These are phyloP conservation scores for Rhyacichthys aspro DNA, from an alignment of 2,797 vertebrate genomes.

Conservation along the genomic window DNA sequence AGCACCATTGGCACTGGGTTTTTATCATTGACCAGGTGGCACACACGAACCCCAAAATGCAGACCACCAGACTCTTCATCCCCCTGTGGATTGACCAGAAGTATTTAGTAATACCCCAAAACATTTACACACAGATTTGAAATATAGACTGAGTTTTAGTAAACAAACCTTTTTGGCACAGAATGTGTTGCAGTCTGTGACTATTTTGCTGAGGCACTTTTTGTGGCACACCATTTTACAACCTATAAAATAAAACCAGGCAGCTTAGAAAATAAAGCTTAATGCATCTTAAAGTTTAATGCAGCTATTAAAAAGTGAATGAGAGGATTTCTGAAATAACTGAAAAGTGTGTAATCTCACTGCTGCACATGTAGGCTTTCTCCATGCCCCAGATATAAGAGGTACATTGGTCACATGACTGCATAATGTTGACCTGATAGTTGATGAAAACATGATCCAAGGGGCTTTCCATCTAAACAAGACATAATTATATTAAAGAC, in stretches of 20 bases:
- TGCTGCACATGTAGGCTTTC: conserved; percentile 93
- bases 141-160: background rate
- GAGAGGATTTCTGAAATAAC: background rate
- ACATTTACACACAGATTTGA: background rate
- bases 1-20: conserved; percentile 91
- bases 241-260: conserved; percentile 68
- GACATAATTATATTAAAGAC: conserved; percentile 8
- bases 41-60: conserved; percentile 90
- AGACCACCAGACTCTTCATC: conserved; percentile 82
- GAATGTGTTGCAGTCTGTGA: conserved; percentile 84
- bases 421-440: conserved; percentile 96
- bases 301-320: too few species aligned
- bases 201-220: conserved; percentile 92
- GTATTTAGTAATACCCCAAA: conserved; percentile 3
- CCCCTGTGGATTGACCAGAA: conserved; percentile 67
- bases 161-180: conserved; percentile 82
- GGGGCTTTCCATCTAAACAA: conserved; percentile 86
- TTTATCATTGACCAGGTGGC: conserved; percentile 86
- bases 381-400: conserved; percentile 99
- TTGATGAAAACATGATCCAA: conserved; percentile 89
- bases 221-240: conserved; percentile 98
- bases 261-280: conserved; percentile 1
- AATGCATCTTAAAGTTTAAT: background rate
- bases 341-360: conserved; percentile 78
- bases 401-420: conserved; percentile 94